Evolutionary conservation across 2,888 invertebrate species (phyloP), one percentile per base, ranked within the genome.

Genomic region (Saturnia japonica): DNA sequence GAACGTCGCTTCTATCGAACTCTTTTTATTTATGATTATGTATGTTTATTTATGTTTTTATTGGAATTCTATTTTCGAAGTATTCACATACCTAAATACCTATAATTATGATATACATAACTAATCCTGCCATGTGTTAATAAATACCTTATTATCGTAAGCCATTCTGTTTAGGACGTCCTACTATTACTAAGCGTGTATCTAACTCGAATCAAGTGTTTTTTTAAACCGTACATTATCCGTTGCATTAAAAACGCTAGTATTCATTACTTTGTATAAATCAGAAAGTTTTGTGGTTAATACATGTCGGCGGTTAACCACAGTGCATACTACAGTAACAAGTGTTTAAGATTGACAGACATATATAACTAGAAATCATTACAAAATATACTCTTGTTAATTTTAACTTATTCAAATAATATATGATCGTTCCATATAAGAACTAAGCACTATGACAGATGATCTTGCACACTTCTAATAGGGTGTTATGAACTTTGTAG

Each of bases 401-500:
- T 42, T 42, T 42, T 7, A 4, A 8, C 9, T 43, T 43, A 43
- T 42, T 47, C 14, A 19, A 19, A 34, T 34, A 2, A 34, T 6
- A 34, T 34, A 34, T 34, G 2, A 34, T 34, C 34, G 6, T 6
- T 34, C 34, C 34, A 34, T 54, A 54, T 54, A 54, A 54, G 22
- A 25, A 60, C 57, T 77, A 82, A 81, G 82, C 83, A 86, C 78
- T 82, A 85, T 87, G 85, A 86, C 86, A 84, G 79, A 81, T 79
- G 84, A 83, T 82, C 81, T 85, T 88, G 85, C 87, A 85, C 83
- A 82, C 84, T 86, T 85, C 90, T 91, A 92, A 93, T 92, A 90
- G 90, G 91, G 91, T 91, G 92, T 93, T 92, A 93, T 92, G 91
- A 93, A 93, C 87, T 93, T 91, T 85, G 84, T 78, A 89, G 88